Percentiles rank a stretch among this genome's conserved stretches.
phyloP scores from a whole-genome alignment of 2,888 invertebrate species.

The Halictus quadricinctus region DNA sequence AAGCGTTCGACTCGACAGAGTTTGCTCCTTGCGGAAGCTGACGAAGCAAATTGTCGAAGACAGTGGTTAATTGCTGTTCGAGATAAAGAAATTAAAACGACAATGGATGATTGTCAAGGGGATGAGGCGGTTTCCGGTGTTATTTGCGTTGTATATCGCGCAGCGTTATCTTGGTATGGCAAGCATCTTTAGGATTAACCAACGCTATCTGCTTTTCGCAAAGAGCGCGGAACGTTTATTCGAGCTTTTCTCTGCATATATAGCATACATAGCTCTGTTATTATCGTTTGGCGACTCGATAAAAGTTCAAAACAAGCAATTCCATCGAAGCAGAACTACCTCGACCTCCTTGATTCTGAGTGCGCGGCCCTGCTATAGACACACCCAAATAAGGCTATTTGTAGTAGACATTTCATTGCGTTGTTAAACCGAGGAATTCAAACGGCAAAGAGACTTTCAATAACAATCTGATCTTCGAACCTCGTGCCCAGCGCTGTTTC shows the following conservation, averaged over 20 bases:
- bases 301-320: constrained; percentile 45
- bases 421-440: neutral
- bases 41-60: neutral
- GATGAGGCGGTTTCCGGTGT: neutral
- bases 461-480: neutral
- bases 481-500: too few species aligned
- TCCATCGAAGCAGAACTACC: constrained; percentile 25
- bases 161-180: neutral
- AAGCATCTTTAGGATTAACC: constrained; percentile 28
- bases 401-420: neutral
- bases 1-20: neutral
- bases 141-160: neutral
- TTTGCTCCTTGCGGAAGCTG: neutral
- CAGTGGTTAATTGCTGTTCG: too few species aligned
- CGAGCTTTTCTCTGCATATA: neutral
- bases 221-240: constrained; percentile 1
- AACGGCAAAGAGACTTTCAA: neutral
- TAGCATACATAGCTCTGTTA: neutral
- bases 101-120: neutral
- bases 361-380: neutral
- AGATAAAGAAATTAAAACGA: neutral
- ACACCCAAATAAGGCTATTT: neutral
- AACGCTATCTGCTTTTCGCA: constrained; percentile 14
- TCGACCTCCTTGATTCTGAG: constrained; percentile 17
- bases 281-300: constrained; percentile 42